Evolutionary conservation across 2,113 vertebrate species (phyloP), one percentile per base, ranked within the genome.

Genomic region (Gadus chalcogrammus): DNA sequence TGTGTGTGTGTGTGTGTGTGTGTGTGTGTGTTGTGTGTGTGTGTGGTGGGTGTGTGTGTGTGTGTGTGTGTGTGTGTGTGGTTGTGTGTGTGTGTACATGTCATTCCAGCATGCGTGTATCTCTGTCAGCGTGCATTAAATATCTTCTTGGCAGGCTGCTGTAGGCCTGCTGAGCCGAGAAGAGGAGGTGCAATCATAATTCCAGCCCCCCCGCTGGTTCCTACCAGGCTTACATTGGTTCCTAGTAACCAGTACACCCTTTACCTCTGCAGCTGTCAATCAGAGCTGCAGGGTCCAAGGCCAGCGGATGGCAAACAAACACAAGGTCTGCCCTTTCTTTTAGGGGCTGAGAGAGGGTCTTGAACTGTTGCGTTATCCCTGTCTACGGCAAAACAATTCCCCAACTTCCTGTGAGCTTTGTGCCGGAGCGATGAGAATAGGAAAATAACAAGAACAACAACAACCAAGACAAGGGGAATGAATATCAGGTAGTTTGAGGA

Each of bases 131-230:
- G 76, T 76, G 73, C 71, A 68, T 76, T 81, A 70, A 88, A 81
- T 71, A 76, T 82, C 79, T 78, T 81, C 79, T 65, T 82, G 81
- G 81, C 83, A 78, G 81, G 76, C 74, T 82, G 67, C 64, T 68
- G 64, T 72, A 70, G 72, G 71, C 85, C 75, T 20, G 80, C 88
- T 83, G 86, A 80, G 86, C 78, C 42, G 79, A 77, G 70, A 85
- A 80, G 73, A 84, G 75, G 78, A 81, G 71, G 80, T 69, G 74
- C 61, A 71, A 85, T 87, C 84, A 87, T 81, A 82, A 88, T 87
- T 88, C 80, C 80, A 78, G 80, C 74, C 8, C 68, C 83, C 79
- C 71, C 67, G 42, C 42, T 83, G 71, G 83, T 82, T 86, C 81
- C 65, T 70, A 67, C 82, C 63, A 6, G 53, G 24, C 79, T 79